Evolutionary conservation across 2,888 invertebrate genomes (phyloP).

Genomic region (Melanargia galathea): DNA sequence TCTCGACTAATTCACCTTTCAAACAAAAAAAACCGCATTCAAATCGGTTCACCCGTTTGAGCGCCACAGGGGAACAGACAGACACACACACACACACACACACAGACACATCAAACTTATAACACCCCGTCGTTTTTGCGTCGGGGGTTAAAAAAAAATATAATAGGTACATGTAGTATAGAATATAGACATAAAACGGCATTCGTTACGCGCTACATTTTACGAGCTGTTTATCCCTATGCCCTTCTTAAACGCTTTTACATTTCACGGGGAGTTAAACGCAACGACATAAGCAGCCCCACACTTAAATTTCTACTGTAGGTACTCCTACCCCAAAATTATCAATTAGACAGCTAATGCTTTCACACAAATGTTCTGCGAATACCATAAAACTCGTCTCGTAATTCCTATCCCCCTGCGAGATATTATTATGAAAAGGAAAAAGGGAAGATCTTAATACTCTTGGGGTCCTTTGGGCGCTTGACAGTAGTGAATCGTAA

Average conservation of each 20-base stretch:
- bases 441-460: slow-evolving; percentile 38
- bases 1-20: too few species aligned
- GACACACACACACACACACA: too few species aligned
- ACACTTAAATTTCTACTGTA: slow-evolving; percentile 5
- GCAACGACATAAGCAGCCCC: slow-evolving; percentile 12
- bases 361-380: slow-evolving; percentile 50
- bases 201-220: neutral
- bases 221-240: slow-evolving; percentile 4
- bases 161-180: too few species aligned
- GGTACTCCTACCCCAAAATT: slow-evolving; percentile 23
- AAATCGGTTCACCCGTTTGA: too few species aligned
- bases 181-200: neutral
- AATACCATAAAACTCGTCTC: slow-evolving; percentile 65
- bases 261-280: slow-evolving; percentile 22
- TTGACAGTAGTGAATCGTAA: slow-evolving; percentile 72
- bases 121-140: too few species aligned
- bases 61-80: too few species aligned
- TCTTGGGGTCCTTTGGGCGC: slow-evolving; percentile 52
- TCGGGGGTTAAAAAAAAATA: too few species aligned
- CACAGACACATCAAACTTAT: too few species aligned
- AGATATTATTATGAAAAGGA: slow-evolving; percentile 62
- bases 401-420: slow-evolving; percentile 51
- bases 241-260: slow-evolving; percentile 13
- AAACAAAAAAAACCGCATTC: too few species aligned
- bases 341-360: slow-evolving; percentile 43